Evolutionary conservation across 2,113 vertebrate genomes (phyloP).

Genomic region (Seriola aureovittata): DNA sequence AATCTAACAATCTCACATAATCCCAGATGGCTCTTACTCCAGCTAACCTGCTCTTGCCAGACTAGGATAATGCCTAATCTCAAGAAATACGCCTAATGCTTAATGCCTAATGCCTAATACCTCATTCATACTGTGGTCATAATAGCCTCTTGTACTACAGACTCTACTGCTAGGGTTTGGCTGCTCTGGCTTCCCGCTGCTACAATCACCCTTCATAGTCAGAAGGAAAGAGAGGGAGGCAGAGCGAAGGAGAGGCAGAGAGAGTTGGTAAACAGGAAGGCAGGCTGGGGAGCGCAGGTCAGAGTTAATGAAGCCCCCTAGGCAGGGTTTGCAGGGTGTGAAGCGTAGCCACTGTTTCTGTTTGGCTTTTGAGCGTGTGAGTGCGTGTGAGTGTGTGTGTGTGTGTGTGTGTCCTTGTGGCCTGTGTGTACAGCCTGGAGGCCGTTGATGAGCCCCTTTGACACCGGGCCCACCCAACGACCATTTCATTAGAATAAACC

Average conservation of each 20-base stretch:
- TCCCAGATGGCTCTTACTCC: slow-evolving; percentile 69
- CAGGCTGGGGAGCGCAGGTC: slow-evolving; percentile 62
- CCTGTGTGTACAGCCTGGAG: slow-evolving; percentile 53
- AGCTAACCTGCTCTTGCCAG: slow-evolving; percentile 74
- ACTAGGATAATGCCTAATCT: slow-evolving; percentile 80
- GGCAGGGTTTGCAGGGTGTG: slow-evolving; percentile 67
- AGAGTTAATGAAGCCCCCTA: slow-evolving; percentile 81
- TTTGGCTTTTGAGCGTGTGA: slow-evolving; percentile 60
- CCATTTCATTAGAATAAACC: slow-evolving; percentile 74
- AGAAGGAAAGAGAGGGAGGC: slow-evolving; percentile 26
- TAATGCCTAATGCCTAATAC: slow-evolving; percentile 77
- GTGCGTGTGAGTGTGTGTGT: slow-evolving; percentile 32
- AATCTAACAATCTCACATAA: slow-evolving; percentile 74
- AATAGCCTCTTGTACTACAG: slow-evolving; percentile 68
- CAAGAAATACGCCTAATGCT: slow-evolving; percentile 70
- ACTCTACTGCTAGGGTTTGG: slow-evolving; percentile 45
- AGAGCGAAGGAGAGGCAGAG: slow-evolving; percentile 46
- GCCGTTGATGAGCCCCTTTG: slow-evolving; percentile 70
- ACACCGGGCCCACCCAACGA: slow-evolving; percentile 61
- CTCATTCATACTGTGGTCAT: slow-evolving; percentile 71
- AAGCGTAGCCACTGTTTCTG: slow-evolving; percentile 70
- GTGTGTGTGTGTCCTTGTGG: slow-evolving; percentile 35
- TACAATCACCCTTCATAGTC: slow-evolving; percentile 65
- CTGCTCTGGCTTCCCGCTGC: slow-evolving; percentile 52
- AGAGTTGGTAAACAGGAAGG: slow-evolving; percentile 72